Conservation (phyloP, 2,113 vertebrate genomes). For the Bothrops jararaca region DNA sequence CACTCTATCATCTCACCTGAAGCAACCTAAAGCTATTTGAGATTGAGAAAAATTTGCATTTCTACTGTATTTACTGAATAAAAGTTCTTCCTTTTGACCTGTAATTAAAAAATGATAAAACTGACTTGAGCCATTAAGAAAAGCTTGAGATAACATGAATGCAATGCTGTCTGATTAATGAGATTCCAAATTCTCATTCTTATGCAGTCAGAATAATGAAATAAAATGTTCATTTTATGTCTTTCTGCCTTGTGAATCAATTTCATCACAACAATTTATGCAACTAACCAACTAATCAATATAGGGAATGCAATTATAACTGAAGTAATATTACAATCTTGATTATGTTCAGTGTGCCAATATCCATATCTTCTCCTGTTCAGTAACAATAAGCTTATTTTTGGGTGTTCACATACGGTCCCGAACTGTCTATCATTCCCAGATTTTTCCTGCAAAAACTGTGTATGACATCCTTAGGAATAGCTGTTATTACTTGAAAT, state of each 20-base stretch:
- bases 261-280: constrained; percentile 2
- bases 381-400: constrained; percentile 6
- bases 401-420: neutral
- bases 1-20: neutral
- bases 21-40: neutral
- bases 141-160: neutral
- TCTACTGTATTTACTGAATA: neutral
- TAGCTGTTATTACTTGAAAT: constrained; percentile 1
- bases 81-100: neutral
- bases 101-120: neutral
- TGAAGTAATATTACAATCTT: constrained; percentile 22
- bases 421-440: neutral
- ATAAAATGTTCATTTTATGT: neutral
- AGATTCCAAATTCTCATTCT: neutral
- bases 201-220: neutral
- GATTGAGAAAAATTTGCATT: neutral
- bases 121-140: neutral
- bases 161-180: neutral
- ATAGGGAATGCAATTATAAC: constrained; percentile 4
- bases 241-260: neutral
- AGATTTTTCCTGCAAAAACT: neutral
- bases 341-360: neutral
- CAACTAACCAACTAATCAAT: neutral
- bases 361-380: constrained; percentile 19
- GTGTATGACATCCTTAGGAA: neutral